phyloP scores from a whole-genome alignment of 2,888 invertebrate species.

The Limulus polyphemus region DNA sequence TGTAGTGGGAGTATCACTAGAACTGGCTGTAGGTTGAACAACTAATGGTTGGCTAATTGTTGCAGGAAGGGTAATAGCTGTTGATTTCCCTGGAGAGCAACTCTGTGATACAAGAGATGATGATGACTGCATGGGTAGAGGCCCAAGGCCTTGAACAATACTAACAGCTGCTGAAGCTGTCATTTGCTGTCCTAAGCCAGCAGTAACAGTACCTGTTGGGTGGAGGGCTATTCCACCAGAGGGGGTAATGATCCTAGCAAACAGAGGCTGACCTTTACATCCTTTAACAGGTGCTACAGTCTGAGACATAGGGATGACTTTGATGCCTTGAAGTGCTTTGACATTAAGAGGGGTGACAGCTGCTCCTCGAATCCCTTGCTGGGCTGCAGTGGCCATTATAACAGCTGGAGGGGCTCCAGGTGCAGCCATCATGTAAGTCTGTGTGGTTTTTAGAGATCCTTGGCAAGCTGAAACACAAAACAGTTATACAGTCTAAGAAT shows the following conservation, averaged over 20 bases:
- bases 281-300: constrained; percentile 6
- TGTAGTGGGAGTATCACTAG: no score
- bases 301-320: constrained; percentile 24
- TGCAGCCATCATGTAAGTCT: constrained; percentile 20
- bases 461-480: constrained; percentile 1
- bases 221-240: constrained; percentile 18
- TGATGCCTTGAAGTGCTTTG: constrained; percentile 23
- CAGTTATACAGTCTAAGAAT: no score
- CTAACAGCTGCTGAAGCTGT: neutral
- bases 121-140: no score
- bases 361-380: constrained; percentile 9
- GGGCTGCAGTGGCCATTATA: constrained; percentile 14
- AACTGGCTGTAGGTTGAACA: no score
- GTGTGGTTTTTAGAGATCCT: constrained; percentile 16
- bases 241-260: constrained; percentile 23
- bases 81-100: no score
- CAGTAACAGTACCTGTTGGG: constrained; percentile 4
- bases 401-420: constrained; percentile 13
- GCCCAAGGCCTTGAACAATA: neutral
- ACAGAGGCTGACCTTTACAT: constrained; percentile 15
- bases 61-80: no score
- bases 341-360: constrained; percentile 18
- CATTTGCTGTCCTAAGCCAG: neutral
- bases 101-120: no score
- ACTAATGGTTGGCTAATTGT: no score